Conservation (phyloP, 2,888 invertebrate species). For the Oasisia sp. region DNA sequence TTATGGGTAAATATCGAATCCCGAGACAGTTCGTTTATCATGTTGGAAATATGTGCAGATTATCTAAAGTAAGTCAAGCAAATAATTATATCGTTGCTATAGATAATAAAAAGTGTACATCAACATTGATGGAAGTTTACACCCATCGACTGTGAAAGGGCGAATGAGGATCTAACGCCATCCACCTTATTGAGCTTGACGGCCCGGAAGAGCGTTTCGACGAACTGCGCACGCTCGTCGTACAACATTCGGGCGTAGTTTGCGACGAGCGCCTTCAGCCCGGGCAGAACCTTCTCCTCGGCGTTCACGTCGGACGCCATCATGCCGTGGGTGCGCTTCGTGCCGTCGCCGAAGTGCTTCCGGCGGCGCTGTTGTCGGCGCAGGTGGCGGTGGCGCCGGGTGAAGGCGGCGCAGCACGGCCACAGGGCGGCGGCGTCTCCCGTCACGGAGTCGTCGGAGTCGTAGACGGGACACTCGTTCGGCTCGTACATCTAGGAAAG, state of each 20-base stretch:
- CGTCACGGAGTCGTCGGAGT: conserved; percentile 24
- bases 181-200: conserved; percentile 43
- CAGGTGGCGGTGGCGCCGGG: not conserved
- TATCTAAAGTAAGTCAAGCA: not conserved
- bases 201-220: conserved; percentile 43
- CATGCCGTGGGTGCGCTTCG: conserved; percentile 37
- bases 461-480: not conserved
- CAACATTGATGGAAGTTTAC: not conserved
- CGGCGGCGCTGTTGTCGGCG: conserved; percentile 24
- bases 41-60: not conserved
- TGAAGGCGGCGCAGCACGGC: conserved; percentile 20
- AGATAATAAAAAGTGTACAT: not conserved
- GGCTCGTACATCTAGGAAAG: conserved; percentile 17
- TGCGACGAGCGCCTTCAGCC: conserved; percentile 39
- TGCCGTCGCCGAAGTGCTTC: conserved; percentile 29
- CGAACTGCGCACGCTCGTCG: conserved; percentile 37
- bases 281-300: conserved; percentile 37
- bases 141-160: not conserved
- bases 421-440: conserved; percentile 19
- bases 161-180: not conserved
- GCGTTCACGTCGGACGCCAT: conserved; percentile 30
- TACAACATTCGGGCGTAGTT: conserved; percentile 43
- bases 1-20: not conserved
- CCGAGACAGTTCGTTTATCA: not conserved
- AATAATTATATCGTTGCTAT: not conserved